phyloP scores from a whole-genome alignment of 2,888 invertebrate species.

The Siphlonurus alternatus region DNA sequence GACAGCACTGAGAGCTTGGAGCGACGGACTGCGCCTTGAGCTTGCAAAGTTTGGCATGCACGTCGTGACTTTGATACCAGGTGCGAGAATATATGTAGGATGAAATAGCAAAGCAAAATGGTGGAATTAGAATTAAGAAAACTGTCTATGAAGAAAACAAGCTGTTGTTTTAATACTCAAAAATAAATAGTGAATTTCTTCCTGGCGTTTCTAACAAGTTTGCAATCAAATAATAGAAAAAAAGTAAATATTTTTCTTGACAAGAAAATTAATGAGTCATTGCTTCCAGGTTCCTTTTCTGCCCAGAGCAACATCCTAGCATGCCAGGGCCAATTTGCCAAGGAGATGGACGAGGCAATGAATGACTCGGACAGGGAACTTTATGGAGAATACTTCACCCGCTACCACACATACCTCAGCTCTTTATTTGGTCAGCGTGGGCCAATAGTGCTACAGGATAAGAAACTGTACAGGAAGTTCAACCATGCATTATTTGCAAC shows the following conservation, averaged over 20 bases:
- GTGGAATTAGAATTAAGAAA: neutral
- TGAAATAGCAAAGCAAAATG: neutral
- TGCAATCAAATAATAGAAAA: neutral
- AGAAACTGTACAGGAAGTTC: slow-evolving; percentile 38
- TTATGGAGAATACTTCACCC: slow-evolving; percentile 47
- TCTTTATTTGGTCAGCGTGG: slow-evolving; percentile 25
- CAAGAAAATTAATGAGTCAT: neutral
- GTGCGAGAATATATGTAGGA: slow-evolving; percentile 24
- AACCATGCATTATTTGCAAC: slow-evolving; percentile 41
- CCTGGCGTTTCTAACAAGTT: neutral
- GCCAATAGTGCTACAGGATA: slow-evolving; percentile 35
- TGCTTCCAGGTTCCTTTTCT: slow-evolving; percentile 44
- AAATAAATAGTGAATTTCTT: no score
- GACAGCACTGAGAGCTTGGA: slow-evolving; percentile 56
- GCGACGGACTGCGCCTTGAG: slow-evolving; percentile 54
- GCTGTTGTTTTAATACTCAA: no score
- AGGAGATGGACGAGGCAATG: slow-evolving; percentile 46
- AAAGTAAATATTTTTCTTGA: neutral
- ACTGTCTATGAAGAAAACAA: neutral
- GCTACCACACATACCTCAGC: slow-evolving; percentile 41
- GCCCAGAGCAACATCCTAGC: slow-evolving; percentile 48
- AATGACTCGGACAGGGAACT: slow-evolving; percentile 40
- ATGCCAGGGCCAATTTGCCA: slow-evolving; percentile 39
- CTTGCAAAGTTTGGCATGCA: slow-evolving; percentile 48
- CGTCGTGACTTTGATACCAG: slow-evolving; percentile 60